phyloP scores from a whole-genome alignment of 1,140 invertebrate species.

The Capitella teleta region DNA sequence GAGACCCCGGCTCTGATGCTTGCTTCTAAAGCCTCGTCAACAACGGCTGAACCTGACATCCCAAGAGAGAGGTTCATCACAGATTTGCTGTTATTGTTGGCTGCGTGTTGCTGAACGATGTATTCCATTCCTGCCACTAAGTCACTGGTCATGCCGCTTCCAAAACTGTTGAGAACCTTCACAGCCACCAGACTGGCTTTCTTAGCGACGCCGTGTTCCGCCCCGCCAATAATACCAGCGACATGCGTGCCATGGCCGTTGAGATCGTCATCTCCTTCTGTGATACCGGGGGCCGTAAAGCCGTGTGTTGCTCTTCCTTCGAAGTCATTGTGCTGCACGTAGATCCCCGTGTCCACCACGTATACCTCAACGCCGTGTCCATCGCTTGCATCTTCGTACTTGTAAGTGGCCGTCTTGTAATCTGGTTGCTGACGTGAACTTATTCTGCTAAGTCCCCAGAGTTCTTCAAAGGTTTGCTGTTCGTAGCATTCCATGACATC shows the following conservation, averaged over 20 bases:
- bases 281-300: neutral
- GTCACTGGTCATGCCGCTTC: neutral
- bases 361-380: neutral
- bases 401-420: no score
- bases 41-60: neutral
- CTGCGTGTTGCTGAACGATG: neutral
- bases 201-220: neutral
- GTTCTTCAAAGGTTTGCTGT: no score
- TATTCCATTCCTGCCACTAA: neutral
- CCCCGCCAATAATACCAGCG: neutral
- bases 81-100: neutral
- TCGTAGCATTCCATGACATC: no score
- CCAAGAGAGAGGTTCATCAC: neutral
- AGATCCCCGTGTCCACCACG: neutral
- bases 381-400: neutral
- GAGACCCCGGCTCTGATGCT: neutral
- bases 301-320: neutral
- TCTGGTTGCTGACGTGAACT: no score
- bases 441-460: no score
- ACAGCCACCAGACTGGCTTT: neutral
- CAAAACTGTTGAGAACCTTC: neutral
- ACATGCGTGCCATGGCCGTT: neutral
- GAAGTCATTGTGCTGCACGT: neutral
- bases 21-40: neutral
- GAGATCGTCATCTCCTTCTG: no score